Evolutionary conservation across 1,140 invertebrate species (phyloP), one percentile per base, ranked within the genome.

Genomic region (Antheraea mylitta): DNA sequence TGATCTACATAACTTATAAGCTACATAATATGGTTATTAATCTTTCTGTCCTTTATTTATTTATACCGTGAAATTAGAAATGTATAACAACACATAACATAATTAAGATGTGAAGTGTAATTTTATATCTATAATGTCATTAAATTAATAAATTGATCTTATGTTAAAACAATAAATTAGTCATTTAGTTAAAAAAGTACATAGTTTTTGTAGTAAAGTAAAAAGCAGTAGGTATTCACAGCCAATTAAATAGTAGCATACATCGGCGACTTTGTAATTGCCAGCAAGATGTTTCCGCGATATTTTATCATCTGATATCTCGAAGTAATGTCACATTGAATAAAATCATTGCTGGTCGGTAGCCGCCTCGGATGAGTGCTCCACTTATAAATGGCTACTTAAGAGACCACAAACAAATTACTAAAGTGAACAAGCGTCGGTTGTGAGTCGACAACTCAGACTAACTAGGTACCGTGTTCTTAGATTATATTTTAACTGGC

Each of bases 251-350:
- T 80, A 79, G 69, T 63, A 58, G 70, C 69, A n/a, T 68, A 64
- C 69, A 66, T 74, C 80, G 74, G 75, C 74, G 74, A 80, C 77
- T 82, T 80, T 83, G 70, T 82, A 83, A 86, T 82, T 80, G 78
- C 76, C 81, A 86, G 79, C 82, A 70, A 83, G 85, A 74, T 78
- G 75, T 77, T 79, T 79, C 68, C 72, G 74, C 78, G 76, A 73
- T 75, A 68, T 74, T 69, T 82, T 83, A 83, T 79, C 80, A 87
- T 89, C 83, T 81, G 80, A 85, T 83, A 82, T 83, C 76, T 84
- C 77, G 79, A 79, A 87, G 78, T 75, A 79, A 82, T 81, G 87
- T 90, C 87, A 86, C 77, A 81, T 83, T 79, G 73, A 67, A 87
- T 87, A 80, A 87, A 81, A 82, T 81, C 82, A 78, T 80, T 71